Percentiles rank a stretch among this genome's conserved stretches.
Conservation (phyloP, 2,113 vertebrate genomes). For the Corythornis vintsioides region DNA sequence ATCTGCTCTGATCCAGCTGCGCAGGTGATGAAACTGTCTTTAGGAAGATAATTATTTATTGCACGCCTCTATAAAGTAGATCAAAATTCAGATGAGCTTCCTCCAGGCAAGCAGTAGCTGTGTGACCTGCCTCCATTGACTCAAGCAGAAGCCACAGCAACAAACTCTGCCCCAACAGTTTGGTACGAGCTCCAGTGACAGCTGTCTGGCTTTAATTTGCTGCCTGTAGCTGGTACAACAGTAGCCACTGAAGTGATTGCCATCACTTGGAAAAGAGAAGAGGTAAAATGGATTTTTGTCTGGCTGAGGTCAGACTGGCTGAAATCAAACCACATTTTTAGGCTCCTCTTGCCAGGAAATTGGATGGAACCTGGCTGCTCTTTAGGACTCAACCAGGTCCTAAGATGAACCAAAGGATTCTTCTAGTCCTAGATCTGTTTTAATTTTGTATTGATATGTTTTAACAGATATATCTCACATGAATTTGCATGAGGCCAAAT, state of each 20-base stretch:
- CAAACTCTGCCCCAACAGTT: neutral
- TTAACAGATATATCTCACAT: neutral
- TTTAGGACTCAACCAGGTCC: neutral
- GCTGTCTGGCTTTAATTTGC: neutral
- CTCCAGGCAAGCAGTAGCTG: neutral
- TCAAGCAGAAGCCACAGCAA: neutral
- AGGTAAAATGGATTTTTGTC: neutral
- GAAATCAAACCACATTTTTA: neutral
- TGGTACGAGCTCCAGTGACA: neutral
- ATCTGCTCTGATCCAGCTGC: neutral
- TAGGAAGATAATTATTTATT: constrained; percentile 73
- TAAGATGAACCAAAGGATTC: neutral
- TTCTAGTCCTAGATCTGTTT: neutral
- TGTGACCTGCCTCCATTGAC: neutral
- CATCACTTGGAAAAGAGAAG: neutral
- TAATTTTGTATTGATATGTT: neutral
- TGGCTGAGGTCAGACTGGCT: neutral
- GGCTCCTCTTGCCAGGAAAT: neutral
- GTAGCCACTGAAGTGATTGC: neutral
- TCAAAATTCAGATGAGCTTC: constrained; percentile 55
- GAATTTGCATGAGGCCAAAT: neutral
- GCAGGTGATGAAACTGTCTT: neutral
- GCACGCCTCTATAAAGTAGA: constrained; percentile 52
- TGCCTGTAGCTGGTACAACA: neutral
- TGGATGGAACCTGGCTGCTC: neutral